Evolutionary conservation across 2,113 vertebrate species (phyloP), one percentile per base, ranked within the genome.

Genomic region (Prochilodus magdalenae): DNA sequence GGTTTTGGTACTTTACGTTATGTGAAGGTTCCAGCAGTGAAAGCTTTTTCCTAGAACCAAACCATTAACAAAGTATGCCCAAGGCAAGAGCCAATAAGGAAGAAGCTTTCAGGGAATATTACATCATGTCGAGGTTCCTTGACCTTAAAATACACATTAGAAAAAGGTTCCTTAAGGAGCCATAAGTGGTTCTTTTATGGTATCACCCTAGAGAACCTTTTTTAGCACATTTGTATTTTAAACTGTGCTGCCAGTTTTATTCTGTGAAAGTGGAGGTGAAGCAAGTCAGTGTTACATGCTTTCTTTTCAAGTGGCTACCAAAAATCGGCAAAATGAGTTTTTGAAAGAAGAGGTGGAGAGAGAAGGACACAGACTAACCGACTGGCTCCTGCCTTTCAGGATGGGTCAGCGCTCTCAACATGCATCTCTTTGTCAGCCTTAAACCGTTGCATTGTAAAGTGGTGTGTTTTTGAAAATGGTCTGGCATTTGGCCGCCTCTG

Each of bases 401-500:
- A 65, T 62, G 10, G 18, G 72, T 85, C 73, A 62, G 87, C 79
- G 73, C 75, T 18, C 69, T 69, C 81, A 83, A 82, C 81, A 83
- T 82, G 86, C 6, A 20, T 7, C 22, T 63, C 29, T 77, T 77
- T 65, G 57, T 80, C 22, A 27, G 63, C 40, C 30, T 53, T 44
- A 12, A 24, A 53, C 53, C 2, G 33, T 36, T 16, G 49, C 80
- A 67, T 85, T 92, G 90, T 89, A 10, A 85, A 84, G 65, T 67
- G 30, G 73, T 8, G 77, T 75, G 77, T 79, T 83, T 73, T 62
- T 26, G 59, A 75, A 81, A 82, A 83, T 71, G 82, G 76, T 72
- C 44, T 86, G 88, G 80, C 65, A 65, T 86, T 80, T 88, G 87
- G 89, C 86, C 84, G 85, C 83, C 20, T 75, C 86, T 87, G 84